phyloP scores from a whole-genome alignment of 1,140 invertebrate species.

The Chlorops oryzae region DNA sequence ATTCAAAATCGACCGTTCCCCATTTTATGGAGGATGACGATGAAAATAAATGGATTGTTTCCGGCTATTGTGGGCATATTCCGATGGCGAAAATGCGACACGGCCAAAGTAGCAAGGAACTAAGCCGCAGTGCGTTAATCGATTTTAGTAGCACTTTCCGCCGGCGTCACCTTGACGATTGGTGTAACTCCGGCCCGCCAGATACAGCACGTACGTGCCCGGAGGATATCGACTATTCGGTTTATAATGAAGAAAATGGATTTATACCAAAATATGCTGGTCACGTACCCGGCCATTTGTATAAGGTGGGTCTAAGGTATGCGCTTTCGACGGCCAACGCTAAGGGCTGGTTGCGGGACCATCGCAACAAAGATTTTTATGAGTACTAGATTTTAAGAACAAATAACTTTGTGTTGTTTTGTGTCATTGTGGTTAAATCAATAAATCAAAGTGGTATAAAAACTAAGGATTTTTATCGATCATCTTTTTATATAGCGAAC shows the following conservation, averaged over 20 bases:
- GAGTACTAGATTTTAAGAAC: too few species aligned
- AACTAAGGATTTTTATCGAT: too few species aligned
- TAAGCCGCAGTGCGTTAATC: slow-evolving; percentile 58
- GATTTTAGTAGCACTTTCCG: slow-evolving; percentile 66
- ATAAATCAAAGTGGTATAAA: too few species aligned
- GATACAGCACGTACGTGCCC: slow-evolving; percentile 36
- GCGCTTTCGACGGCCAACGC: slow-evolving; percentile 63
- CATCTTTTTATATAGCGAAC: too few species aligned
- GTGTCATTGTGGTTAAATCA: too few species aligned
- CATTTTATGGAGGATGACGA: slow-evolving; percentile 63
- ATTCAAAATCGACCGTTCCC: slow-evolving; percentile 54
- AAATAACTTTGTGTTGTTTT: too few species aligned
- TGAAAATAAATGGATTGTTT: slow-evolving; percentile 59
- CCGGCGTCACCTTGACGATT: slow-evolving; percentile 52
- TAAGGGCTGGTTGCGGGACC: slow-evolving; percentile 57
- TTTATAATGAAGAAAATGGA: slow-evolving; percentile 64
- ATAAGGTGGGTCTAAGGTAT: slow-evolving; percentile 63
- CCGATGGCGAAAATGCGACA: slow-evolving; percentile 60
- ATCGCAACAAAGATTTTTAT: too few species aligned
- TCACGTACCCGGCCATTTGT: slow-evolving; percentile 62
- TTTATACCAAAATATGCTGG: slow-evolving; percentile 67
- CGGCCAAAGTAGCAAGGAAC: slow-evolving; percentile 55
- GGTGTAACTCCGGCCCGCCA: slow-evolving; percentile 57
- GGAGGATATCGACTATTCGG: slow-evolving; percentile 52
- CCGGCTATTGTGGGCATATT: slow-evolving; percentile 62